A percentile compares a stretch with the other conserved stretches of the same genome.
Conservation (phyloP, 92 coral and sea anemone genomes). For the Porites evermanni region DNA sequence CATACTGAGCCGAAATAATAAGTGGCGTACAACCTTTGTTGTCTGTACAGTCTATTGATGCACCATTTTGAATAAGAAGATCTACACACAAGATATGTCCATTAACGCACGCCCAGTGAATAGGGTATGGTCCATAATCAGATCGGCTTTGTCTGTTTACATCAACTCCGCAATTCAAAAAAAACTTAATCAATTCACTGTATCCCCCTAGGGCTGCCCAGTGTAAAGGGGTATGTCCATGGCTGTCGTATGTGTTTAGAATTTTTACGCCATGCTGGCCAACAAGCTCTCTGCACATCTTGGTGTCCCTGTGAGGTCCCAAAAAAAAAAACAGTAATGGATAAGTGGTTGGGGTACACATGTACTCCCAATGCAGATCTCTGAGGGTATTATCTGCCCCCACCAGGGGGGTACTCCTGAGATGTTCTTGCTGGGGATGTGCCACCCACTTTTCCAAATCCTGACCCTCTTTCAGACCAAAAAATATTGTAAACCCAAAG, state of each 20-base stretch:
- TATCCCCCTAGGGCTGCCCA: conserved; percentile 97
- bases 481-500: no score
- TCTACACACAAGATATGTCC: conserved; percentile 96
- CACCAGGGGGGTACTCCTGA: no score
- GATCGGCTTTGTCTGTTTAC: conserved; percentile 87
- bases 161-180: conserved; percentile 90
- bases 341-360: background rate
- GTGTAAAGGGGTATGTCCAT: conserved; percentile 94
- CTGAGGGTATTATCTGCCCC: no score
- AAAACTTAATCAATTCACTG: conserved; percentile 79
- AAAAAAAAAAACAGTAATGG: background rate
- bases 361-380: no score
- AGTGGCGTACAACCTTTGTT: conserved; percentile 96
- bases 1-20: conserved; percentile 93
- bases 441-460: no score
- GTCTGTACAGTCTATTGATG: conserved; percentile 80
- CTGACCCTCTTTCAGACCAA: no score
- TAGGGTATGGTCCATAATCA: conserved; percentile 93
- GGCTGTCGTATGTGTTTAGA: conserved; percentile 76
- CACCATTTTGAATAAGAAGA: conserved; percentile 94
- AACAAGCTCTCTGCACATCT: conserved; percentile 82
- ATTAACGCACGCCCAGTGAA: conserved; percentile 98
- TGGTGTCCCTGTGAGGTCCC: conserved; percentile 67
- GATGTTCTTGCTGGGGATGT: no score
- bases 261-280: conserved; percentile 83